Percentiles rank a stretch among this genome's conserved stretches.
These are phyloP conservation scores for Sylvilagus bachmani DNA, from an alignment of 2,113 vertebrate species.

Conservation along the genomic window DNA sequence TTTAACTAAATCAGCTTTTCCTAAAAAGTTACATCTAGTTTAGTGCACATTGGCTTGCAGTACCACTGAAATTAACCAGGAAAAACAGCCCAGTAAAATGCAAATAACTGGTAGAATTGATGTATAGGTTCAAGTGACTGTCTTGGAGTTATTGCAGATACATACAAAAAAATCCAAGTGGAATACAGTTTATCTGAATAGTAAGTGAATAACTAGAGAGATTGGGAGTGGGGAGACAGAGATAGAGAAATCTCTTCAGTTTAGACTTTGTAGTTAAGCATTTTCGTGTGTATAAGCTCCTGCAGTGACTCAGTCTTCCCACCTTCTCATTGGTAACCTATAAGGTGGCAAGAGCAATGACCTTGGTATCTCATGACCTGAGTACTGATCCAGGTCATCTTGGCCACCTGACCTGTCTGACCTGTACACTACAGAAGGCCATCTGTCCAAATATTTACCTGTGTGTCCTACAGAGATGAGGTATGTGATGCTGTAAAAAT, in stretches of 20 bases:
- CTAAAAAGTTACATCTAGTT: slow-evolving; percentile 4
- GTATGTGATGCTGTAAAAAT: neutral
- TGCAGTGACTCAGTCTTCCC: neutral
- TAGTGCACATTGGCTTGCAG: neutral
- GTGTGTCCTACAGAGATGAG: neutral
- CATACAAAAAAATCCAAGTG: neutral
- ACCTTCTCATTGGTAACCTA: neutral
- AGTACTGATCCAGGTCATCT: neutral
- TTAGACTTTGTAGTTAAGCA: slow-evolving; percentile 20
- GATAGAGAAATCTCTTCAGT: neutral
- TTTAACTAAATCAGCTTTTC: neutral
- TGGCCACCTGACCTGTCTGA: neutral
- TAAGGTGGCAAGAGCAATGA: neutral
- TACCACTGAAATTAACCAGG: neutral
- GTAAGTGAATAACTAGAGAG: neutral
- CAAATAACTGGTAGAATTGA: neutral
- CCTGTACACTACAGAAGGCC: neutral
- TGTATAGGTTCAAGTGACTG: neutral
- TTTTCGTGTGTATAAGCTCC: neutral
- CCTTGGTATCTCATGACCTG: neutral
- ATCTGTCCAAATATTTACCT: neutral
- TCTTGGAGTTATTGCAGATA: neutral
- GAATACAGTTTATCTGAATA: neutral
- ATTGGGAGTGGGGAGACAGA: neutral
- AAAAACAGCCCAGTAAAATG: neutral